Evolutionary conservation across 1,140 invertebrate species (phyloP).

Genomic region (Ruditapes philippinarum): DNA sequence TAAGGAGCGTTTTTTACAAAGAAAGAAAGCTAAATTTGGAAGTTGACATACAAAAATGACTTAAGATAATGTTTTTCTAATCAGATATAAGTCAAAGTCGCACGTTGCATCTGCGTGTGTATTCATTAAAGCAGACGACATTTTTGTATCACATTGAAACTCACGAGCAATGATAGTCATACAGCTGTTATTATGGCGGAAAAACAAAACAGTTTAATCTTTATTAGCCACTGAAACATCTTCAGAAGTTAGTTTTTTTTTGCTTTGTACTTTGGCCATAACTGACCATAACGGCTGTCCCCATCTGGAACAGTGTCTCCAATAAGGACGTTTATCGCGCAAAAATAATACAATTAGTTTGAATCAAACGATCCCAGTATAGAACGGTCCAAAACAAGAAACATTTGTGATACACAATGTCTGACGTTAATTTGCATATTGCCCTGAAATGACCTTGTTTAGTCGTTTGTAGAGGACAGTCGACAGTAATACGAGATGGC

Average conservation of each 20-base stretch:
- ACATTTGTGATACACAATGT: neutral
- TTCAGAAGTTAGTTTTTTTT: neutral
- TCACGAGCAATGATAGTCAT: neutral
- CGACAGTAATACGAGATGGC: neutral
- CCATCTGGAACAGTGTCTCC: neutral
- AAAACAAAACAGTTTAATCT: neutral
- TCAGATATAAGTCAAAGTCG: neutral
- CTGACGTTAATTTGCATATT: neutral
- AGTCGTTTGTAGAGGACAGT: neutral
- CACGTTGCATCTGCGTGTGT: neutral
- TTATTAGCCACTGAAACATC: neutral
- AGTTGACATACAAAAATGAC: neutral
- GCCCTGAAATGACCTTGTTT: constrained; percentile 9
- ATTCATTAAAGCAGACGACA: too few species aligned
- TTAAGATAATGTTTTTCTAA: neutral
- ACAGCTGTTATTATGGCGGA: neutral
- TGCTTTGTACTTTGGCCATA: neutral
- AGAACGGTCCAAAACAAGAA: too few species aligned
- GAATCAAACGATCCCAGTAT: neutral
- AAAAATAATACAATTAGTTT: neutral
- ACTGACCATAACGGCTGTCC: neutral
- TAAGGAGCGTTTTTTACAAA: neutral
- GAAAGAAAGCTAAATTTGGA: neutral
- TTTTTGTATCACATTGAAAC: neutral
- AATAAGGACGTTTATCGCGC: neutral